Evolutionary conservation across 2,888 invertebrate species (phyloP).

Genomic region (Allophyes oxyacanthae): DNA sequence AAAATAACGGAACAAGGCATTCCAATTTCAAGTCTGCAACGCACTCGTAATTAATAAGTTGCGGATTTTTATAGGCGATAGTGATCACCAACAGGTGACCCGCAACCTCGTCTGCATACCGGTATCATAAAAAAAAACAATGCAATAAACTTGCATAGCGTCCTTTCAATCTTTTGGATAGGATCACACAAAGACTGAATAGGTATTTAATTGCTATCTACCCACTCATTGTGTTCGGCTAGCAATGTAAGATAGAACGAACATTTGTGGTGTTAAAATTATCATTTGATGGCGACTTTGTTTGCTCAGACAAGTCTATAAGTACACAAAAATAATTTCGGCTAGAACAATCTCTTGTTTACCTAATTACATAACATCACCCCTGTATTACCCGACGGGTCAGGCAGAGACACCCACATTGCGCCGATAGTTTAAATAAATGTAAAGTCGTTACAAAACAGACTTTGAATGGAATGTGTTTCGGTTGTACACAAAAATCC

Average conservation of each 20-base stretch:
- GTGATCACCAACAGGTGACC: too few relatives aligned
- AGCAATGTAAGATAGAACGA: conserved; percentile 11
- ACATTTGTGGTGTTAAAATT: conserved; percentile 11
- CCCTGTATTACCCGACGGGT: too few relatives aligned
- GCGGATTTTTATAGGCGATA: too few relatives aligned
- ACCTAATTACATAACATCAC: too few relatives aligned
- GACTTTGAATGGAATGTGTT: conserved; percentile 20
- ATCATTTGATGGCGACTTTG: conserved; percentile 9
- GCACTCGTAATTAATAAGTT: too few relatives aligned
- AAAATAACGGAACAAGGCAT: too few relatives aligned
- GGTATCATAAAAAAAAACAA: too few relatives aligned
- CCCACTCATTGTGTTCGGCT: conserved; percentile 7
- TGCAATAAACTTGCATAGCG: conserved; percentile 1
- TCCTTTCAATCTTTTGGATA: conserved; percentile 37
- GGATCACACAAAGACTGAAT: conserved; percentile 7
- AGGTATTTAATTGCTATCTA: background rate
- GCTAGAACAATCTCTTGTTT: too few relatives aligned
- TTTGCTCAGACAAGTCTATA: conserved; percentile 2
- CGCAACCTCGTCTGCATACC: too few relatives aligned
- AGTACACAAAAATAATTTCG: background rate
- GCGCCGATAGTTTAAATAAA: background rate
- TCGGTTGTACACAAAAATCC: conserved; percentile 40
- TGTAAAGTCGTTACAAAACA: conserved; percentile 4
- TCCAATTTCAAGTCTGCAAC: too few relatives aligned
- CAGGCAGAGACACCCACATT: too few relatives aligned